Base-by-base conservation (phyloP, 2,113 vertebrate species). In the Sphyrna mokarran region DNA sequence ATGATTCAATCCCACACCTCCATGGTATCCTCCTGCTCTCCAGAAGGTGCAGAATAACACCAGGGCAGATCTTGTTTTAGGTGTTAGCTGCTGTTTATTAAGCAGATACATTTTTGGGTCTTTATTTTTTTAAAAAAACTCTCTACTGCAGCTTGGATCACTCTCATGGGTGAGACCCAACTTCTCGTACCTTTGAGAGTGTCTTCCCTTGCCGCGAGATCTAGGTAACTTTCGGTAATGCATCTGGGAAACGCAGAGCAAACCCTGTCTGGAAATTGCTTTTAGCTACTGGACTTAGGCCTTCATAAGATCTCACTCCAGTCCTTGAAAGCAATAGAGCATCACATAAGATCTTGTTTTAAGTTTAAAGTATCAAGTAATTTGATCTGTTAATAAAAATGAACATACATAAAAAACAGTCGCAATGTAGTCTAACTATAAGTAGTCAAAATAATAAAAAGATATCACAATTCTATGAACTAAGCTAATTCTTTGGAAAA, bases 241-340 rank as follows among this genome's bases (percentile, higher is more conserved):
- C 80, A 83, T n/a, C 80, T 83, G 80, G 80, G 80, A 43, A 43
- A 83, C 80, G 80, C 16, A 83, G 37, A 83, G 37, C 37, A 43
- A 83, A 83, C 80, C 80, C 80, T 83, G 80, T 83, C 80, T 83
- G 80, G 80, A 83, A 83, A 83, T 43, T 83, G 80, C 80, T 83
- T 83, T 40, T 83, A 83, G 80, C 80, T 83, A 83, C 80, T 83
- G 80, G 80, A 43, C 37, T 83, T 83, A 43, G 80, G 80, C 80
- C 37, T 83, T 83, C 80, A 83, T 83, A 83, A 83, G 37, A 83
- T 83, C 80, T 83, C 80, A 83, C 37, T 83, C 80, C 80, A 83
- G 80, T 83, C 80, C 80, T 83, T 83, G 80, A 83, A 83, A 83
- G 80, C 80, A 83, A 83, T 43, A 83, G 80, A 83, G 80, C 80